A percentile compares a stretch with the other conserved stretches of the same genome.
Conservation (phyloP, 2,113 vertebrate species). For the Crotalus helleri region DNA sequence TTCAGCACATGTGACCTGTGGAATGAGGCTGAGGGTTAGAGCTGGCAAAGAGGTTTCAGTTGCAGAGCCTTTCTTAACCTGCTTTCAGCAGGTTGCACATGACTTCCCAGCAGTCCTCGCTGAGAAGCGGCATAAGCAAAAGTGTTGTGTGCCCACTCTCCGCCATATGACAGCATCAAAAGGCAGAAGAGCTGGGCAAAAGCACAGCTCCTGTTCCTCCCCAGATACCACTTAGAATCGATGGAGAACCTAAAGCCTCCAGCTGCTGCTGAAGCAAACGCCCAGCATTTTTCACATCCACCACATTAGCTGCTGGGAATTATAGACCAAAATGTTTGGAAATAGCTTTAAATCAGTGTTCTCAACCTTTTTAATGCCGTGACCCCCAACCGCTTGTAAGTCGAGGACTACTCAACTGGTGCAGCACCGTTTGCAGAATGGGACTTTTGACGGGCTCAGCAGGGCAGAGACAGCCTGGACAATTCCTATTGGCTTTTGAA, state of each 20-base stretch:
- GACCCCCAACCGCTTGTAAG: too few relatives aligned
- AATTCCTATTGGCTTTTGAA: too few relatives aligned
- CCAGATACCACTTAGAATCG: background rate
- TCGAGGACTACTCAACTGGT: too few relatives aligned
- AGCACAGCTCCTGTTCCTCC: background rate
- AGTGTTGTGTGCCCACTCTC: background rate
- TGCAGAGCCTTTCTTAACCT: background rate
- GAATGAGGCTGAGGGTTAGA: background rate
- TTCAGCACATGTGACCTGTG: background rate
- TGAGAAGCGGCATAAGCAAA: background rate
- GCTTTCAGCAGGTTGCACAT: background rate
- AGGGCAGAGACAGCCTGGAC: too few relatives aligned
- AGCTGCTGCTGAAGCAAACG: background rate
- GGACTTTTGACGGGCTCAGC: too few relatives aligned
- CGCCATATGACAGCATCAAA: background rate
- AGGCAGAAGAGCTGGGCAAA: background rate
- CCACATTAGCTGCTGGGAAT: background rate
- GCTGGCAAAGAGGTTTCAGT: background rate
- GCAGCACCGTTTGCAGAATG: too few relatives aligned
- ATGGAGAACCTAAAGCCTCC: background rate
- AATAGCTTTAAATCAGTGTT: background rate
- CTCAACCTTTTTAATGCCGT: too few relatives aligned
- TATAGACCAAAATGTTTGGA: background rate
- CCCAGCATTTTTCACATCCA: background rate
- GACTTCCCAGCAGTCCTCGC: background rate